These are phyloP conservation scores for Nanorana parkeri DNA, from an alignment of 2,113 vertebrate species.

Conservation along the genomic window DNA sequence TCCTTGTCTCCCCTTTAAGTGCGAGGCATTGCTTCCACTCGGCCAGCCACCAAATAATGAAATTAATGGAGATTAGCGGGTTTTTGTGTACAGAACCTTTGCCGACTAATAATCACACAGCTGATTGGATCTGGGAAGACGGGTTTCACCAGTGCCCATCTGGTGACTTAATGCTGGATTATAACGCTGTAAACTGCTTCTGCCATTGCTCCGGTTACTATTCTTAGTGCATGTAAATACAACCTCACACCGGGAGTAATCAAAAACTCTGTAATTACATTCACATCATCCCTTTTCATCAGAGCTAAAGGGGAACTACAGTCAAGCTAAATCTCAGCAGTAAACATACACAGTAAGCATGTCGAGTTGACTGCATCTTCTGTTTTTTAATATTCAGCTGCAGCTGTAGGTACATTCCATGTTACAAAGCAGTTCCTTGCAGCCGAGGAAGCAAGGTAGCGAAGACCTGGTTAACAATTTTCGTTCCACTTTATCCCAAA, in stretches of 20 bases:
- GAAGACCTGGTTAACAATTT: too few species aligned
- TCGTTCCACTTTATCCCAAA: too few species aligned
- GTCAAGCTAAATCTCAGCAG: neutral
- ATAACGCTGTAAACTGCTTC: slow-evolving; percentile 39
- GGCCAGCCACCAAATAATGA: slow-evolving; percentile 36
- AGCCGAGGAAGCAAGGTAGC: too few species aligned
- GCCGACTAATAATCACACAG: slow-evolving; percentile 33
- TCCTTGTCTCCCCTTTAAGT: neutral
- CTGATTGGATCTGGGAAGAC: neutral
- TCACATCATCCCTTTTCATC: slow-evolving; percentile 1
- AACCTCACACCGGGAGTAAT: slow-evolving; percentile 24
- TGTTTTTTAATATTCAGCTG: too few species aligned
- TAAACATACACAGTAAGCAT: neutral
- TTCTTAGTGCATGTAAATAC: slow-evolving; percentile 30
- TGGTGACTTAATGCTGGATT: slow-evolving; percentile 43
- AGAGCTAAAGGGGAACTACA: neutral
- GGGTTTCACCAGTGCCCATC: neutral
- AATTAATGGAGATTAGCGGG: slow-evolving; percentile 41
- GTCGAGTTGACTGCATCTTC: too few species aligned
- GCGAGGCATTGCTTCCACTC: neutral
- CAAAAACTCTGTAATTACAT: slow-evolving; percentile 22
- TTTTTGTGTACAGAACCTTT: slow-evolving; percentile 33
- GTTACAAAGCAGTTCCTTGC: too few species aligned
- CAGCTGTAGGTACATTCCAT: too few species aligned
- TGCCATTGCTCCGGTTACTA: slow-evolving; percentile 6